Base-by-base conservation (phyloP, 2,797 vertebrate genomes). In the Centropyge bicolor region DNA sequence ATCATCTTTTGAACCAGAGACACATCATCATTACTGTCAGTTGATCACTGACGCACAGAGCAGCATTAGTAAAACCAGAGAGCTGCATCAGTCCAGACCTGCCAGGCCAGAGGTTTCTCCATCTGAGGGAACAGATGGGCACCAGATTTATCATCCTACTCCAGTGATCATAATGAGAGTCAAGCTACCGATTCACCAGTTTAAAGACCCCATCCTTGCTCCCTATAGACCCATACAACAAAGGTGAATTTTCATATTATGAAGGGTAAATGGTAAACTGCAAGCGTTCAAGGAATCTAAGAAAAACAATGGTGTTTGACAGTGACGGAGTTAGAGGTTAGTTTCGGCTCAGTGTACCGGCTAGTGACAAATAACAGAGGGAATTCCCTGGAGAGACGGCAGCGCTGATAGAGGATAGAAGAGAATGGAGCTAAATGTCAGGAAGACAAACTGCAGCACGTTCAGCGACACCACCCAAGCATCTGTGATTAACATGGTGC, bases 301-400 rank as follows among this genome's bases (percentile, higher is more conserved):
- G 56, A n/a, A 64, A 45, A 74, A 49, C 7, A 7, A 24, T 52
- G 54, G 17, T 61, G 20, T 68, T 70, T 74, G 13, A 55, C 35
- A 51, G 12, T 14, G 1, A 43, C 24, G 49, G 48, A 76, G 54
- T 35, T 20, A 8, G 43, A 31, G 51, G 51, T 16, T 51, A 64
- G 20, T 73, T 61, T 57, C 48, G 27, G 51, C 35, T 67, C 16
- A 49, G 43, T 38, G 40, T 63, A 48, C 54, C 27, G 4, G 49
- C 55, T 19, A 35, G 36, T 73, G 60, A 78, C 41, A 82, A 76
- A 82, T 82, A 17, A 57, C 41, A 63, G 10, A 43, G 38, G 43
- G n/a, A 43, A 35, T 22, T 70, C 49, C 51, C 35, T 35, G 8
- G 19, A 65, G 72, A 41, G 22, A 63, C n/a, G 38, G 19, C 7